phyloP scores from a whole-genome alignment of 2,888 invertebrate species.

The Epirrhoe tristata region DNA sequence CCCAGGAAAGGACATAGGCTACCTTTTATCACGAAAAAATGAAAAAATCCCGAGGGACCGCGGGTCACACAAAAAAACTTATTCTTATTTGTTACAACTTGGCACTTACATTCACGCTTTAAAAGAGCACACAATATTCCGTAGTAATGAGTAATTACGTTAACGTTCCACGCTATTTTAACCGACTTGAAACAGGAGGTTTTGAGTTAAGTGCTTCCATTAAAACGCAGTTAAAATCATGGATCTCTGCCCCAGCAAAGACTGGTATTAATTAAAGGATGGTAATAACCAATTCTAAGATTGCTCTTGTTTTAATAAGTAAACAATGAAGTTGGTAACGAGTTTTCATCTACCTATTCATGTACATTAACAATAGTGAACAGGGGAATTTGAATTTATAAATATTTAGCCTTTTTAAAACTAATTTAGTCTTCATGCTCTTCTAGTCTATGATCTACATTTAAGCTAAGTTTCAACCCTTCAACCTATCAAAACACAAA shows the following conservation, averaged over 20 bases:
- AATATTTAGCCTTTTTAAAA: too few relatives aligned
- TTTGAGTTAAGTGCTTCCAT: conserved; percentile 27
- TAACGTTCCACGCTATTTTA: conserved; percentile 4
- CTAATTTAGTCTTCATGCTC: too few relatives aligned
- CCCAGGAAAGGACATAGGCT: too few relatives aligned
- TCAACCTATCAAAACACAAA: too few relatives aligned
- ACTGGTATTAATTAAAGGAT: conserved; percentile 21
- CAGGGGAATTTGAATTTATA: too few relatives aligned
- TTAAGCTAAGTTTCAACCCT: too few relatives aligned
- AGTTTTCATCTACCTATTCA: neutral
- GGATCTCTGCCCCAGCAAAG: conserved; percentile 18
- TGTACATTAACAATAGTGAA: too few relatives aligned
- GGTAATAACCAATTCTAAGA: conserved; percentile 5
- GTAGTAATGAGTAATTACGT: conserved; percentile 12
- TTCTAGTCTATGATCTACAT: too few relatives aligned
- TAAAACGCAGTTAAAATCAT: conserved; percentile 28
- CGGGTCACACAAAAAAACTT: too few relatives aligned
- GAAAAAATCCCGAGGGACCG: too few relatives aligned
- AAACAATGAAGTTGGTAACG: neutral
- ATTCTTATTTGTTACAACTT: too few relatives aligned
- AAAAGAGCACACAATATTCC: conserved; percentile 1
- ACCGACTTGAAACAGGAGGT: conserved; percentile 10
- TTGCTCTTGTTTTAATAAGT: neutral
- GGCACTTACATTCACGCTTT: neutral
- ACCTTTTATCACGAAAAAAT: too few relatives aligned